Conservation (phyloP, 2,888 invertebrate genomes). For the Epinotia bilunana region DNA sequence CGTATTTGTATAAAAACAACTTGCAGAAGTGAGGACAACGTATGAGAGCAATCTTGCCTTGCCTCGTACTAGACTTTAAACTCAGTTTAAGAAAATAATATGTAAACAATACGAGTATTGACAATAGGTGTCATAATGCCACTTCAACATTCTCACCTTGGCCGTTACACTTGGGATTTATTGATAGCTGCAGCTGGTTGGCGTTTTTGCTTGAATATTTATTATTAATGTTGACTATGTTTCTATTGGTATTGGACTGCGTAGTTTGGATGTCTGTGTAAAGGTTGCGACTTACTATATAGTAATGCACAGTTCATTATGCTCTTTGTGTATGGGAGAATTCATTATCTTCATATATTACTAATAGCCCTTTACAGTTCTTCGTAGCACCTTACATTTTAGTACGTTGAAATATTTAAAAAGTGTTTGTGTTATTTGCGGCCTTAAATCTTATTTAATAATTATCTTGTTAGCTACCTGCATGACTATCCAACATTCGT, state of each 20-base stretch:
- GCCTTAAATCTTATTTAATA: too few relatives aligned
- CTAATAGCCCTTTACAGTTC: too few relatives aligned
- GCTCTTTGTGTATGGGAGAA: not conserved
- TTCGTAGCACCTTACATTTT: not conserved
- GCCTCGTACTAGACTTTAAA: not conserved
- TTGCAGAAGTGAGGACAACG: too few relatives aligned
- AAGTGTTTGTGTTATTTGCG: too few relatives aligned
- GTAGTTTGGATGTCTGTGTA: not conserved
- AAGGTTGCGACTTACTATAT: too few relatives aligned
- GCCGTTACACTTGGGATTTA: slow-evolving; percentile 50
- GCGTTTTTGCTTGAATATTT: slow-evolving; percentile 20
- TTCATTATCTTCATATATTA: too few relatives aligned
- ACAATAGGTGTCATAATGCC: slow-evolving; percentile 47
- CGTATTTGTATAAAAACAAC: too few relatives aligned
- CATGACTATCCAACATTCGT: too few relatives aligned
- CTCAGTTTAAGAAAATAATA: not conserved
- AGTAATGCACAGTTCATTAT: not conserved
- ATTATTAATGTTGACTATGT: not conserved
- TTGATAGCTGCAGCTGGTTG: slow-evolving; percentile 48
- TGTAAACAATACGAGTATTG: not conserved
- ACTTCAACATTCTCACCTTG: slow-evolving; percentile 55
- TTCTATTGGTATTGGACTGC: not conserved
- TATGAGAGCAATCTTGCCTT: too few relatives aligned
- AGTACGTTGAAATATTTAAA: too few relatives aligned
- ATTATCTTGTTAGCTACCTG: too few relatives aligned